phyloP scores from a whole-genome alignment of 2,113 vertebrate genomes.

The Eurypyga helias region DNA sequence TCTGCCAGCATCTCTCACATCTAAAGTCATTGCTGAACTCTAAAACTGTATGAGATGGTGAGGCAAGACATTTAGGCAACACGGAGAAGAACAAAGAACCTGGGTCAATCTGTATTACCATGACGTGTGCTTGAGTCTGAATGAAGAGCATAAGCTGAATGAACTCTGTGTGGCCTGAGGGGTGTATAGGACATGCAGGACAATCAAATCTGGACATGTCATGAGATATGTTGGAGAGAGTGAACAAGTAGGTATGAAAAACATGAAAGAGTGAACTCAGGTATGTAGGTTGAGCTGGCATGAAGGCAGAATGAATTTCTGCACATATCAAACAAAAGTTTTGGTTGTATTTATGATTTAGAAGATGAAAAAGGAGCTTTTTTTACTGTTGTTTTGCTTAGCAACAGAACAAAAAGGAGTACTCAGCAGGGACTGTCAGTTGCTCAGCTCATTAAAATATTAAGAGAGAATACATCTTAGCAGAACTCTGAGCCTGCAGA shows the following conservation, averaged over 20 bases:
- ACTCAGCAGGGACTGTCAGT: slow-evolving; percentile 55
- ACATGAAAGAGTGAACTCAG: neutral
- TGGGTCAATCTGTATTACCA: neutral
- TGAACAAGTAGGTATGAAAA: neutral
- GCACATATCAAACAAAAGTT: slow-evolving; percentile 13
- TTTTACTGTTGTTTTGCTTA: slow-evolving; percentile 57
- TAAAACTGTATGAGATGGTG: neutral
- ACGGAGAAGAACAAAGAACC: neutral
- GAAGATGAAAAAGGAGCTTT: slow-evolving; percentile 41
- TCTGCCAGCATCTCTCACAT: neutral
- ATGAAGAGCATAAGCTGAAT: neutral
- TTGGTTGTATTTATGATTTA: slow-evolving; percentile 49
- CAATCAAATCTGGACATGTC: neutral
- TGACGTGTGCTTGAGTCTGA: neutral
- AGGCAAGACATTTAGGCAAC: neutral
- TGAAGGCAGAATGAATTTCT: slow-evolving; percentile 1
- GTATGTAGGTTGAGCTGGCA: neutral
- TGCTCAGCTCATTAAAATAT: slow-evolving; percentile 74
- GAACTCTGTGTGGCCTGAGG: neutral
- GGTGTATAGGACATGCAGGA: neutral
- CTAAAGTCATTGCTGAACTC: neutral
- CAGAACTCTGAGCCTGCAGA: slow-evolving; percentile 21
- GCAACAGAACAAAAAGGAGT: slow-evolving; percentile 65
- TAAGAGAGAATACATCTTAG: slow-evolving; percentile 57
- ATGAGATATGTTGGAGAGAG: neutral